Base-by-base conservation (phyloP, 35 echinoderm and acorn worm species). In the Chiridota heheva region DNA sequence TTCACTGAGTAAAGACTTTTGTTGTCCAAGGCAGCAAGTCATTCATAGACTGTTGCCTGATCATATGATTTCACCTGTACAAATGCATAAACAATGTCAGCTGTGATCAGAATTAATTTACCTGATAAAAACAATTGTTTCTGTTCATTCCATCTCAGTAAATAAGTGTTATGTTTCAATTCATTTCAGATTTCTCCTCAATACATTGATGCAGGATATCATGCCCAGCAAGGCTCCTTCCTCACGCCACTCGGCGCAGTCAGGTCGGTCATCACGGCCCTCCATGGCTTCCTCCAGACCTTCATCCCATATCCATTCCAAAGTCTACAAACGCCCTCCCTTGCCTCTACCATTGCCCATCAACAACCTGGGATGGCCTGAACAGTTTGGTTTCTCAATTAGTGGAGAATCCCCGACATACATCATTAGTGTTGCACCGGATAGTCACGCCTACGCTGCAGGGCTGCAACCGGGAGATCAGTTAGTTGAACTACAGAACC, bases 391-490 rank as follows among this genome's bases (percentile, higher is more conserved):
- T 7, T 95, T 95, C 47, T 72, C 85, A 15, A 95, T 95, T 4
- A 81, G 79, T 60, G 91, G 91, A 31, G 91, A 95, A 60, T 63
- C 94, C 7, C 94, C 94, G 7, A 83, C 83, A 0, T 97, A 97
- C 46, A 97, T 95, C 38, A 73, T 88, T 12, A 42, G 63, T 0
- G 86, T 95, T 18, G 40, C 76, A 29, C 56, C 49, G n/a, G 40
- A 70, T 13, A 92, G 84, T 31, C 90, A 84, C 76, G 94, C 94
- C 4, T 72, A 88, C 73, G 45, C 72, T 18, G 94, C 94, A 15
- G 94, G 94, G 29, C 69, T 97, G 31, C 94, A 97, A 29, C 89
- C 89, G 29, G 94, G 94, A 20, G 94, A 97, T 46, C 94, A 97
- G 49, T 60, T 97, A 1, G 85, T 97, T 0, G 84, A 92, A 70